Conservation (phyloP, 2,113 vertebrate genomes). For the Siniperca chuatsi region DNA sequence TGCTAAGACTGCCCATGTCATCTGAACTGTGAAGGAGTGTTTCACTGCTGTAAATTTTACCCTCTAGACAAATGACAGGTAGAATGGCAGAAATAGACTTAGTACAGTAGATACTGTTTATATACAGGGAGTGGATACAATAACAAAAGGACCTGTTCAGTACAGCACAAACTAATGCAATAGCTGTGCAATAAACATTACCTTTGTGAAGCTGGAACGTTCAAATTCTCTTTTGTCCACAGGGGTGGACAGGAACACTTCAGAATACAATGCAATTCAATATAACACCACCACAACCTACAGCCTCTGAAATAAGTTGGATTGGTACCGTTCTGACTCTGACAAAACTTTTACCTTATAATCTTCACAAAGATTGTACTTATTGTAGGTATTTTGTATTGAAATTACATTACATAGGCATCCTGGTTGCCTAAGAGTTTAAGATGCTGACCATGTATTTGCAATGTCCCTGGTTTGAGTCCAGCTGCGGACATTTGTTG, state of each 20-base stretch:
- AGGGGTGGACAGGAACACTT: neutral
- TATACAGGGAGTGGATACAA: neutral
- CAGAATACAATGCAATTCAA: neutral
- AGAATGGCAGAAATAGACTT: slow-evolving; percentile 32
- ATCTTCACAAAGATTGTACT: neutral
- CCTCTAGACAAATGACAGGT: slow-evolving; percentile 50
- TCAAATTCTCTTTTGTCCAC: slow-evolving; percentile 8
- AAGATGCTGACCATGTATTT: neutral
- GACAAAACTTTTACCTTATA: neutral
- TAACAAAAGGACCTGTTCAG: neutral
- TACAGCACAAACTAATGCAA: neutral
- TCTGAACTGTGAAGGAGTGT: slow-evolving; percentile 61
- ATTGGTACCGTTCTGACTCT: neutral
- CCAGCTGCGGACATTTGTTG: neutral
- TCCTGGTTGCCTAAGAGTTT: neutral
- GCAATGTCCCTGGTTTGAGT: neutral
- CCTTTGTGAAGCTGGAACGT: neutral
- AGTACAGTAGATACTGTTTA: slow-evolving; percentile 22
- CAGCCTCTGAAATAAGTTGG: neutral
- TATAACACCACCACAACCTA: neutral
- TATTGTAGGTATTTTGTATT: neutral
- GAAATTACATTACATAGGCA: neutral
- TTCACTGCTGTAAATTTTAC: slow-evolving; percentile 59
- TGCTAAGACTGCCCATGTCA: slow-evolving; percentile 49
- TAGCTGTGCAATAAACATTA: neutral